These are phyloP conservation scores for Dendrocopos noguchii DNA, from an alignment of 2,113 vertebrate genomes.

Conservation along the genomic window DNA sequence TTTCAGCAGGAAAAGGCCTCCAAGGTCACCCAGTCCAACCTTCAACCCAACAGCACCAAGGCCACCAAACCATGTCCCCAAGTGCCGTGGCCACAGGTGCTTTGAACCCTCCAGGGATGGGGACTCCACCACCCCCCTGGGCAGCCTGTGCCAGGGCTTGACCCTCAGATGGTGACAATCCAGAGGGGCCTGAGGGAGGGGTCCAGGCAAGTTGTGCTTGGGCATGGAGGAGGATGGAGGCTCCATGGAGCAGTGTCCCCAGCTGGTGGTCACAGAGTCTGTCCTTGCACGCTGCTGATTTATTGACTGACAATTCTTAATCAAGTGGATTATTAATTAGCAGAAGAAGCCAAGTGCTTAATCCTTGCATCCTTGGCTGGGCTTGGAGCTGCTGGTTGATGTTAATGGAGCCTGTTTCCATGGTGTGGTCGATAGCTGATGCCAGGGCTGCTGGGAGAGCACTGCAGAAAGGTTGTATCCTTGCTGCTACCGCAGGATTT, in stretches of 20 bases:
- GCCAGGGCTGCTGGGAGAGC: rapidly evolving
- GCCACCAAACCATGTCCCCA: too few species aligned
- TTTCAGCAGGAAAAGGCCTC: too few species aligned
- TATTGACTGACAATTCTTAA: background rate
- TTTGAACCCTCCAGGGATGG: too few species aligned
- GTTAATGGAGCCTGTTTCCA: background rate
- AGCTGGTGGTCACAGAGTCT: rapidly evolving
- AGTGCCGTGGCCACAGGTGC: too few species aligned
- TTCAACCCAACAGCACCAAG: too few species aligned
- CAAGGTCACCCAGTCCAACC: too few species aligned
- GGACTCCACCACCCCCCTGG: too few species aligned
- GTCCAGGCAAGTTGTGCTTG: rapidly evolving
- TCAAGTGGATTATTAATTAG: constrained; percentile 63
- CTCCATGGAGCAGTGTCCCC: rapidly evolving
- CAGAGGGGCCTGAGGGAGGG: background rate
- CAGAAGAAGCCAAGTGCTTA: background rate
- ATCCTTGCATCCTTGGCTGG: background rate
- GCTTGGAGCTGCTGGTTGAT: background rate
- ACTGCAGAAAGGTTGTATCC: background rate
- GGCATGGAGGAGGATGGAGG: rapidly evolving
- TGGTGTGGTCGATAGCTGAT: background rate
- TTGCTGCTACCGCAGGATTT: background rate
- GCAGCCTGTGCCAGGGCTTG: too few species aligned
- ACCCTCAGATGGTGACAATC: background rate
- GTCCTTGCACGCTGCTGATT: background rate